Base-by-base conservation (phyloP, 2,888 invertebrate species). In the Ceraclea dissimilis region DNA sequence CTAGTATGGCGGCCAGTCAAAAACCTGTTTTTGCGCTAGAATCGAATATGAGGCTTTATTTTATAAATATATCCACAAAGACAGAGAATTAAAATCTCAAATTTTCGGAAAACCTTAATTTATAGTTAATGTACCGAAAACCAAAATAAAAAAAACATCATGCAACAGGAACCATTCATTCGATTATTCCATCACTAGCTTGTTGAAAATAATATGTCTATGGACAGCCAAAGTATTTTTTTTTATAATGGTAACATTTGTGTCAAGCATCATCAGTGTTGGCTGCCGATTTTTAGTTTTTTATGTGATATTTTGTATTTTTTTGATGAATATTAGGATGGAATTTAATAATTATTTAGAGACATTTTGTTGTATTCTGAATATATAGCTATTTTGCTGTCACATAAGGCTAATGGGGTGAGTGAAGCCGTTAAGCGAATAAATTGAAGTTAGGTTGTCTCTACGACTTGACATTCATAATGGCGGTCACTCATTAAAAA, bases 381-480 rank as follows among this genome's bases (percentile, higher is more conserved):
- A 60, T 59, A 64, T 64, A 65, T 64, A 67, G 66, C 69, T 64
- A 66, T 66, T 68, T 65, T 65, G 67, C 65, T 69, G 67, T 63
- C 74, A 68, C 71, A 67, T 69, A 69, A 66, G 63, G 64, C 66
- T 67, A 60, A 63, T 64, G 63, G 65, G 62, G 65, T 69, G 73
- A 75, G 76, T 75, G 71, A 74, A 75, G 74, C 73, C 70, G 62
- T 61, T 71, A n/a, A 39, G 73, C 73, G 73, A 77, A 76, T 76
- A 73, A 76, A 77, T 74, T 71, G 63, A 73, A 76, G 77, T 74
- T 71, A 64, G 49, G 63, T 68, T 69, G 68, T 66, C 69, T 68
- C 67, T 69, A 68, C 67, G 69, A 75, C 70, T 73, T 72, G 71
- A 73, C 71, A 70, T 75, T 73, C 76, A 76, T 69, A 76, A 77